phyloP scores from a whole-genome alignment of 2,888 invertebrate genomes.

The Brenthis hecate region DNA sequence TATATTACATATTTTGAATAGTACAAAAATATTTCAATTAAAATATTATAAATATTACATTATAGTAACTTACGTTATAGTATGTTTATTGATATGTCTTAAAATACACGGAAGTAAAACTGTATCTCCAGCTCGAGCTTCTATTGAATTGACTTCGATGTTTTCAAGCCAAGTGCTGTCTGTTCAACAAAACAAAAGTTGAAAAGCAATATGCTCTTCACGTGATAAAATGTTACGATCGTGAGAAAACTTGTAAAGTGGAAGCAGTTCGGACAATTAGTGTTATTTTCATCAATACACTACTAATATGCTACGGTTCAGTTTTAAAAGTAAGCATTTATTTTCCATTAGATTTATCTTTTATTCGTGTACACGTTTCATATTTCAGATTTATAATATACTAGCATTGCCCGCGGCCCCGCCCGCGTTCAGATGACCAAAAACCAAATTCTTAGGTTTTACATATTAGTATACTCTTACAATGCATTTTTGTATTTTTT shows the following conservation, averaged over 20 bases:
- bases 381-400: too few relatives aligned
- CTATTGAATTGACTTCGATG: slow-evolving; percentile 69
- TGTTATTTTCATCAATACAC: neutral
- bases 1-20: too few relatives aligned
- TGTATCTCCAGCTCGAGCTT: slow-evolving; percentile 66
- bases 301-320: neutral
- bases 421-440: too few relatives aligned
- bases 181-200: slow-evolving; percentile 39
- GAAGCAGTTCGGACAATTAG: neutral
- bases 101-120: slow-evolving; percentile 69
- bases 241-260: slow-evolving; percentile 4
- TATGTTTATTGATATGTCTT: slow-evolving; percentile 63
- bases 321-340: too few relatives aligned
- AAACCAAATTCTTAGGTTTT: too few relatives aligned
- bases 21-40: neutral
- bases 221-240: slow-evolving; percentile 3
- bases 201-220: slow-evolving; percentile 10
- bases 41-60: neutral
- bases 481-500: too few relatives aligned
- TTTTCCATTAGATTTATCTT: too few relatives aligned
- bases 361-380: too few relatives aligned
- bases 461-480: too few relatives aligned
- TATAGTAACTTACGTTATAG: slow-evolving; percentile 61
- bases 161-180: slow-evolving; percentile 77
- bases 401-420: too few relatives aligned